Evolutionary conservation across 2,113 vertebrate genomes (phyloP), one percentile per base, ranked within the genome.

Genomic region (Vidua macroura): DNA sequence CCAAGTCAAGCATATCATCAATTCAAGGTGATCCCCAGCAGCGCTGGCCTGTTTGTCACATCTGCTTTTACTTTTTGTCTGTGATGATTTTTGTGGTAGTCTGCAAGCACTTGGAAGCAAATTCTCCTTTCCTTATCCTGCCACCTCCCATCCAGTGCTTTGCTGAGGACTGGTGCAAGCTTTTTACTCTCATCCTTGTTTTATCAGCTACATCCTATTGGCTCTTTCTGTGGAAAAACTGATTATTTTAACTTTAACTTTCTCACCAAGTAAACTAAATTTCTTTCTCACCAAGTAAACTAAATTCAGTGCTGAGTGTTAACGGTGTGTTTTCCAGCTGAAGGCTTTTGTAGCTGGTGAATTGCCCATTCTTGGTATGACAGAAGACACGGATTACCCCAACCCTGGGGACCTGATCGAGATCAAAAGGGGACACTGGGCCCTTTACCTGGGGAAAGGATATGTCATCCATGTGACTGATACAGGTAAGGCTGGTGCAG

Each of bases 371-470:
- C 28, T 9, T 18, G 15, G 11, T 53, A 11, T 18, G 52, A 30
- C 52, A 53, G 28, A 53, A 7, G 28, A 53, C 3, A 18, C 27
- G 14, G 9, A 15, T 4, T 11, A 7, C 52, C 53, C 53, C 19
- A 55, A 21, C 18, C 25, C 22, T 24, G 63, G 99, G 90, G 99
- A 99, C 97, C 98, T 99, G 87, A 99, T 99, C 21, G 98, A 99
- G 97, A 98, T 99, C 93, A 98, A 99, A n/a, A 98, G 87, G 58
- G 98, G 88, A 98, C 99, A 99, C 96, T 99, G 99, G 99, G 98
- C 98, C 24, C 98, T 99, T 43, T 99, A 99, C 94, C 66, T 99
- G 92, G 98, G 99, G 79, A 98, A 99, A 4, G 99, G 98, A 44
- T 99, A 99, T 83, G 98, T 99, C 95, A 97, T 99, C 97, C 98